Evolutionary conservation across 2,888 invertebrate species (phyloP).

Genomic region (Sesia bembeciformis): DNA sequence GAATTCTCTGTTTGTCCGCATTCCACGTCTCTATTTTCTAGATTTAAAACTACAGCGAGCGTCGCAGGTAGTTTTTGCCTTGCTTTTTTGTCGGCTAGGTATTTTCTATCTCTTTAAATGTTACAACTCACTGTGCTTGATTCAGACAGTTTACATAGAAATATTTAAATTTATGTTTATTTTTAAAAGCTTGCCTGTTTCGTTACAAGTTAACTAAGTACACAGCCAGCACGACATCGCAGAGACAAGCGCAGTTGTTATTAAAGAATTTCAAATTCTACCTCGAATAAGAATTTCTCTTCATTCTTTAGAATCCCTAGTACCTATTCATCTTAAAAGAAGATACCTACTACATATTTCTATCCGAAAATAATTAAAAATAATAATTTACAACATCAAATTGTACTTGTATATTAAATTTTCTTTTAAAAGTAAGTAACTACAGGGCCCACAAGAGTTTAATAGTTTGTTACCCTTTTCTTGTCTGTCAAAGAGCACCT

Average conservation of each 20-base stretch:
- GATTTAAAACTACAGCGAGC: slow-evolving; percentile 16
- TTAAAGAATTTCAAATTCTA: not conserved
- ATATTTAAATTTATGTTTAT: slow-evolving; percentile 36
- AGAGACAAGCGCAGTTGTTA: not conserved
- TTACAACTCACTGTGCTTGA: slow-evolving; percentile 17
- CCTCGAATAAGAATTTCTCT: too few relatives aligned
- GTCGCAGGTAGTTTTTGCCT: slow-evolving; percentile 5
- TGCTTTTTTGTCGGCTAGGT: slow-evolving; percentile 15
- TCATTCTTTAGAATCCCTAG: too few relatives aligned
- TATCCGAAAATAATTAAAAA: too few relatives aligned
- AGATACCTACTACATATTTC: too few relatives aligned
- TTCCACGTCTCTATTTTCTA: slow-evolving; percentile 22
- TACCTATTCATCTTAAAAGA: too few relatives aligned
- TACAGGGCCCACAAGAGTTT: slow-evolving; percentile 4
- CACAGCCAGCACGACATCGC: not conserved
- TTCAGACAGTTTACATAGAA: slow-evolving; percentile 7
- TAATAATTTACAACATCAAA: too few relatives aligned
- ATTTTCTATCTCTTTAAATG: slow-evolving; percentile 24
- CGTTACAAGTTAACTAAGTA: slow-evolving; percentile 3
- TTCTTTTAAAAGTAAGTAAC: slow-evolving; percentile 1
- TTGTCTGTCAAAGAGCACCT: slow-evolving; percentile 6
- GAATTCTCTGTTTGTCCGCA: slow-evolving; percentile 47
- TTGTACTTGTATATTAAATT: too few relatives aligned
- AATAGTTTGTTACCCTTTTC: slow-evolving; percentile 6
- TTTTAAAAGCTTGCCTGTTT: slow-evolving; percentile 26